Evolutionary conservation across 1,140 invertebrate species (phyloP), one percentile per base, ranked within the genome.

Genomic region (Heliconius himera): DNA sequence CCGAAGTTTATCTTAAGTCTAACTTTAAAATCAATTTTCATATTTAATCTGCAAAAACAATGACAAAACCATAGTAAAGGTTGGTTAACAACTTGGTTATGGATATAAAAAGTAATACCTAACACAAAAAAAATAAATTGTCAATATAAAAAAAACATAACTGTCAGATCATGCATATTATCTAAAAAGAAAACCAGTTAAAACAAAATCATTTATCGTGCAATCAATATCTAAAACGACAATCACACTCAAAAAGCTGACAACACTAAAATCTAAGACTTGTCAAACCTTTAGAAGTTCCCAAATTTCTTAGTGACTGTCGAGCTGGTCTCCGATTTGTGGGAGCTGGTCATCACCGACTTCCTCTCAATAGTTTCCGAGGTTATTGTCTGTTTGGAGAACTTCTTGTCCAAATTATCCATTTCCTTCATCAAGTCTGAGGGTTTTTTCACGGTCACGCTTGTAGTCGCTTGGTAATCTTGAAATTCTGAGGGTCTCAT

Each of bases 261-360:
- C 33, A 16, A 74, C 66, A 80, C 56, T 54, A 78, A 79, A 5
- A 29, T 66, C 71, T 56, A 54, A 54, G 51, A 56, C n/a, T 56
- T 56, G 54, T 72, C 81, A 77, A 90, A 89, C 84, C 88, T 92
- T 82, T 90, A 95, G 74, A 93, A 95, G 78, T 95, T 95, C 60
- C 94, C 94, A 78, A 95, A 95, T 77, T 95, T 95, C 89, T 95
- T 95, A n/a, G 93, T 95, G 9, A 94, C 90, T 0, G 94, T 95
- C 0, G 94, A 95, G 74, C 94, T 95, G 18, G 88, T 91, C 80
- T 95, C 94, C 4, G 94, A 95, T 66, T 95, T 95, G 74, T 94
- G 94, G 0, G 94, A 95, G 76, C 93, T 95, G 22, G 94, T 95
- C 93, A 95, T 95, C 4, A 95, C 92, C 0, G 94, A 94, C 80